Base-by-base conservation (phyloP, 2,113 vertebrate genomes). In the Anser cygnoides region DNA sequence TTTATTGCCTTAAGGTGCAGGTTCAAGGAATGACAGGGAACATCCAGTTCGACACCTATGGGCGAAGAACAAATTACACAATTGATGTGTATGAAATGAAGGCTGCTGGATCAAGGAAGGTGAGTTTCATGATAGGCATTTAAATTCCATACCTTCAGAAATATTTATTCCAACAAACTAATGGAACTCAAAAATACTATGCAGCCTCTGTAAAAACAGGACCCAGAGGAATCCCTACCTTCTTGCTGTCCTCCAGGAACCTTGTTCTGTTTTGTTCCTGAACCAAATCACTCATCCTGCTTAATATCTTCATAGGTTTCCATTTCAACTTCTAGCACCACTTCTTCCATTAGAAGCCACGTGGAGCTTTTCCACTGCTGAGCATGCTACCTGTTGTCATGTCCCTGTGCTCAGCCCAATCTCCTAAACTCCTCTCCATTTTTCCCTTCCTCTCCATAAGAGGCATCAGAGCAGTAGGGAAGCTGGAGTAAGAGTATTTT, bases 71-170 rank as follows among this genome's bases (percentile, higher is more conserved):
- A 96, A 99, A 99, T 98, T 99, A 99, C 96, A 99, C 99, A 61
- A 99, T 99, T 46, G 99, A 99, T 92, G 98, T 99, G 70, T 99
- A 99, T 95, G 99, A 99, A 98, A 99, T 99, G 99, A 99, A 99
- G 98, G 97, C 98, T 54, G 97, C 98, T 89, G 99, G 99, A 72
- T 98, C 99, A 41, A 98, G 98, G 84, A 99, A 99, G 98, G 99
- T 99, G 98, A 98, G 99, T 92, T 90, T 58, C 58, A 63, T 87
- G 70, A 87, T 57, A 72, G 1, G 15, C 37, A 46, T 58, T 31
- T 35, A 15, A 18, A 49, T 62, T 75, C 88, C 62, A 68, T 28
- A 58, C 31, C 58, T 66, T 70, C 22, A 50, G 46, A 49, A 75
- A 25, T 78, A 49, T 4, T 90, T 90, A 61, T 78, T 88, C 65